phyloP scores from a whole-genome alignment of 2,113 vertebrate species.

The Garra rufa region DNA sequence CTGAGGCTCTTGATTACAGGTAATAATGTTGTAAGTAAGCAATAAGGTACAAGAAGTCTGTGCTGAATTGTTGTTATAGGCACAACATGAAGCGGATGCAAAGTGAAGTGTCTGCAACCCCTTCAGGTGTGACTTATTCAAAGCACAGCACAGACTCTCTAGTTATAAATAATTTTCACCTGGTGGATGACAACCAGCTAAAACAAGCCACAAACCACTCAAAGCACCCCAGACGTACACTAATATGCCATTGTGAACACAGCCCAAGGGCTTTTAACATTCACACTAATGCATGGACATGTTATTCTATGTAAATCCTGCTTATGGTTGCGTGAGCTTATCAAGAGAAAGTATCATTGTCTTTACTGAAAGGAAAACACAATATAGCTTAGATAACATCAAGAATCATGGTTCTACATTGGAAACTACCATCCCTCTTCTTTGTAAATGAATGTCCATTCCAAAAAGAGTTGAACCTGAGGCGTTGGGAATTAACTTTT shows the following conservation, averaged over 20 bases:
- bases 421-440: background rate
- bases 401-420: background rate
- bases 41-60: too few species aligned
- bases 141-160: background rate
- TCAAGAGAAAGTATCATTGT: background rate
- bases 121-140: too few species aligned
- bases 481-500: too few species aligned
- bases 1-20: too few species aligned
- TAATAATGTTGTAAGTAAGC: too few species aligned
- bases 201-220: background rate
- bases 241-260: background rate
- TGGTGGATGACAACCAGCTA: background rate
- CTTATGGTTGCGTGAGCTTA: background rate
- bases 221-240: background rate
- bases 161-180: background rate
- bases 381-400: background rate
- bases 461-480: too few species aligned
- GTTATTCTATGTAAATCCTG: background rate
- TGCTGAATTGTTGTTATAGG: too few species aligned
- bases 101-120: too few species aligned
- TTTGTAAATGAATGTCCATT: background rate
- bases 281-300: background rate
- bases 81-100: too few species aligned
- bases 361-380: background rate
- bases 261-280: background rate